These are phyloP conservation scores for Dryobates pubescens DNA, from an alignment of 2,797 vertebrate genomes.

Conservation along the genomic window DNA sequence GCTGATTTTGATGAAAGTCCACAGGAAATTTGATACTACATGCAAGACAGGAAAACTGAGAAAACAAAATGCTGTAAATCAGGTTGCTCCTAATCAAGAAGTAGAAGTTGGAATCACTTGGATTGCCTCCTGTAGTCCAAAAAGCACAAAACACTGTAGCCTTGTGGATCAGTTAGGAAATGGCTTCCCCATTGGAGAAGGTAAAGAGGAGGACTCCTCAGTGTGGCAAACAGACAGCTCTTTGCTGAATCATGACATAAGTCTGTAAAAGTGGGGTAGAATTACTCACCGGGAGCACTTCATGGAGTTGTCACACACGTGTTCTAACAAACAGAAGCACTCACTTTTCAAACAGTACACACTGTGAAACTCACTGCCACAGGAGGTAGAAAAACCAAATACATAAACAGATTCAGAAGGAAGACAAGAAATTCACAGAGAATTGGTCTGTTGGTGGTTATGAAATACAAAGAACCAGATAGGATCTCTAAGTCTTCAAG, in stretches of 20 bases:
- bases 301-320: neutral
- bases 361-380: neutral
- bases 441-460: neutral
- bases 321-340: neutral
- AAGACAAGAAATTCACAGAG: neutral
- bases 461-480: neutral
- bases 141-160: neutral
- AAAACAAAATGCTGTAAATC: neutral
- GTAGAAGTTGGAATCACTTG: neutral
- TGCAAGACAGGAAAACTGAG: neutral
- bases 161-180: neutral
- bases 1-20: neutral
- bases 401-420: neutral
- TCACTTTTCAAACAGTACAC: neutral
- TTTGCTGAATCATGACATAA: neutral
- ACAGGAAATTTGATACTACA: neutral
- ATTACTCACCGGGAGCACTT: neutral
- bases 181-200: rapidly evolving
- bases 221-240: neutral
- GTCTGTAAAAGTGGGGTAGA: neutral
- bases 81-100: neutral
- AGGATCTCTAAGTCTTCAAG: neutral
- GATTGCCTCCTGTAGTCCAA: neutral
- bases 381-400: neutral
- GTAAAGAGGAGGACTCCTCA: neutral